Percentiles rank a stretch among this genome's conserved stretches.
Conservation (phyloP, 30 jellyfish, hydroid and myxozoan genomes). For the Cassiopea andromeda region DNA sequence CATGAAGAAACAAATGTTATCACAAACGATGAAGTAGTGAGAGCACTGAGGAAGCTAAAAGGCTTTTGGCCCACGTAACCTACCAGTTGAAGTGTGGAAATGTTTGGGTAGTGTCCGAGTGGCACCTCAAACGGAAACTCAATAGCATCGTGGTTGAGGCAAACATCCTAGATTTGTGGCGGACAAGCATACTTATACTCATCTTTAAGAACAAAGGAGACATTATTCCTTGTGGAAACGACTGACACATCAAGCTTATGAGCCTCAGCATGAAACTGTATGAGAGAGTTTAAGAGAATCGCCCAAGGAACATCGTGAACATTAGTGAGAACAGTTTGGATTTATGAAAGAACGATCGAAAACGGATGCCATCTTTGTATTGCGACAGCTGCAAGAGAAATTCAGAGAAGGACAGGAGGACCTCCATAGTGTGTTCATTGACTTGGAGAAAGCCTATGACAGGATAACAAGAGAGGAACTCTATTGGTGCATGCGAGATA, state of each 20-base stretch:
- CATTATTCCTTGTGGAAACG: not conserved
- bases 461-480: not conserved
- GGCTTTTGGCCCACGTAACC: conserved; percentile 42
- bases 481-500: not conserved
- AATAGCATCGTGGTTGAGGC: not conserved
- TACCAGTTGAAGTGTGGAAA: conserved; percentile 43
- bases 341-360: not conserved
- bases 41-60: conserved; percentile 31
- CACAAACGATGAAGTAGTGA: conserved; percentile 17
- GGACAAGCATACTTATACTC: conserved; percentile 15
- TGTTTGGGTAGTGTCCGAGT: conserved; percentile 9
- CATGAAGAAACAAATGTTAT: not conserved
- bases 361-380: not conserved
- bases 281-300: not conserved
- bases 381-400: not conserved
- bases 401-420: not conserved
- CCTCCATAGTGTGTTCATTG: not conserved
- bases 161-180: conserved; percentile 35
- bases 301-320: not conserved
- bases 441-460: not conserved
- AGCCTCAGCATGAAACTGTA: not conserved
- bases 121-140: not conserved
- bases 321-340: not conserved
- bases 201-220: conserved; percentile 21
- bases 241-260: not conserved